Base-by-base conservation (phyloP, 2,888 invertebrate genomes). In the Cantharis rustica region DNA sequence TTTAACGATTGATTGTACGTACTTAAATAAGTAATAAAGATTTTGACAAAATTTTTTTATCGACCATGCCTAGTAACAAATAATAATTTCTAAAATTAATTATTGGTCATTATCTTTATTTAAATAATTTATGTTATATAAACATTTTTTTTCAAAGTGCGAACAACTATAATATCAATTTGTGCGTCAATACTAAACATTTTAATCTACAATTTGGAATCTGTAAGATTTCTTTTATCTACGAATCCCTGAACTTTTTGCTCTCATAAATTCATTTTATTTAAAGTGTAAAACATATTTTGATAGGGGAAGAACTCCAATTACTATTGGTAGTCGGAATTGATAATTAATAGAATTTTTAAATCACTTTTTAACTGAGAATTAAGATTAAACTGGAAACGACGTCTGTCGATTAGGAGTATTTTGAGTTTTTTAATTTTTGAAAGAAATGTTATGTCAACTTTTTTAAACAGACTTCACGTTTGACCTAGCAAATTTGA, bases 121-220 rank as follows among this genome's bases (percentile, higher is more conserved):
- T 47, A 47, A 47, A 47, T 47, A 47, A 47, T 47, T 47, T n/a
- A n/a, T 47, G 47, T 47, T 47, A 47, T 47, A 47, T 47, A 47
- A 47, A 47, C 47, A 47, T 47, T n/a, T 47, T 47, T 47, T 47
- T 31, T 11, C n/a, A 47, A 47, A 47, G 47, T 47, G 47, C 47
- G 47, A 47, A 47, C 47, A 47, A 47, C 47, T 23, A 66, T 27
- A 27, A 27, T 9, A 61, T 17, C 17, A 26, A 27, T 47, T 13
- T 16, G 73, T 73, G 68, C 73, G 73, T 73, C 73, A 73, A 68
- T 73, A 68, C 61, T 61, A 20, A 68, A 23, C 15, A 16, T 68
- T 66, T 72, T 68, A 72, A 15, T 31, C 72, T 13, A 13, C 66
- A 47, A 61, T 62, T 66, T 66, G 17, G n/a, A 71, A 17, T 20